These are phyloP conservation scores for Elymnias hypermnestra DNA, from an alignment of 1,140 invertebrate species.

Conservation along the genomic window DNA sequence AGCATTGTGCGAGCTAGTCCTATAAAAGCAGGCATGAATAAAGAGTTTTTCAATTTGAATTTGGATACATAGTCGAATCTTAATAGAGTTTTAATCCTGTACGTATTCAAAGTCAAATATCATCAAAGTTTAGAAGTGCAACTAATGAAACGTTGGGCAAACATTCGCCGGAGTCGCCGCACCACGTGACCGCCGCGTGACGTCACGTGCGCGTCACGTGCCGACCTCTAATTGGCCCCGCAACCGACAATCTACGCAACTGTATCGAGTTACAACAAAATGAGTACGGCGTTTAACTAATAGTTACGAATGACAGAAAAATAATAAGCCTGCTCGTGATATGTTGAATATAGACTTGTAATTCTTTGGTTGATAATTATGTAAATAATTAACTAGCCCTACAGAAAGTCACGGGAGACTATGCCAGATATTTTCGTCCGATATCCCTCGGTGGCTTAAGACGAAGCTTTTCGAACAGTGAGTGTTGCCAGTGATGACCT, in stretches of 20 bases:
- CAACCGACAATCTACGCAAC: conserved; percentile 24
- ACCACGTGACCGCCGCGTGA: conserved; percentile 12
- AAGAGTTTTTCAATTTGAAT: too few relatives aligned
- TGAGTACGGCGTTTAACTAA: conserved; percentile 24
- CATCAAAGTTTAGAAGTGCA: background rate
- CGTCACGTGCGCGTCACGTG: conserved; percentile 31
- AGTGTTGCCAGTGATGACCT: too few relatives aligned
- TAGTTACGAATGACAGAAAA: conserved; percentile 14
- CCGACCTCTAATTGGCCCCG: conserved; percentile 37
- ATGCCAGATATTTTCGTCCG: too few relatives aligned
- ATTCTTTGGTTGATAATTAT: too few relatives aligned
- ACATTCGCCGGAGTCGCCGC: conserved; percentile 12
- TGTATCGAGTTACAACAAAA: conserved; percentile 35
- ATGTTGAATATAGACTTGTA: conserved; percentile 3
- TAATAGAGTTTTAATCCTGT: background rate
- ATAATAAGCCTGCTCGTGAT: conserved; percentile 6
- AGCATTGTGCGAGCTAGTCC: too few relatives aligned
- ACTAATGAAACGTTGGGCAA: conserved; percentile 16
- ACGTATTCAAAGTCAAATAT: background rate
- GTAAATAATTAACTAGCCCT: too few relatives aligned
- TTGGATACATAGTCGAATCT: background rate
- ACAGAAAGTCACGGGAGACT: too few relatives aligned
- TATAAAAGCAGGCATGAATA: too few relatives aligned
- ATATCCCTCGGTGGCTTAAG: too few relatives aligned
- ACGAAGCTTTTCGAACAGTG: too few relatives aligned